Evolutionary conservation across 2,113 vertebrate species (phyloP).

Genomic region (Barnardius zonarius): DNA sequence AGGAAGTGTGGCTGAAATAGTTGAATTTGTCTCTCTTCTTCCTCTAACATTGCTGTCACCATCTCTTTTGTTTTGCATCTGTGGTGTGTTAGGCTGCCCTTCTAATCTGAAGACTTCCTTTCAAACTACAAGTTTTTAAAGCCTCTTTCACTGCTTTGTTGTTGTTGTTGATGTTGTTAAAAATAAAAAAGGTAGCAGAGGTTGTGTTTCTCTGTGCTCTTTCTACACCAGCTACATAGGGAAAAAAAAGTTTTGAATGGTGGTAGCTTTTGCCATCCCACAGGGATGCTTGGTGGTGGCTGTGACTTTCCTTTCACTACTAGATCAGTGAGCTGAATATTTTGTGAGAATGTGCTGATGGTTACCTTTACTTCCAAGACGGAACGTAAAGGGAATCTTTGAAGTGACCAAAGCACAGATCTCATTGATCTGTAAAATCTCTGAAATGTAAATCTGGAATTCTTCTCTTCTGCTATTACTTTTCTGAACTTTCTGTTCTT

Average conservation of each 20-base stretch:
- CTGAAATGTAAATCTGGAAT: not conserved
- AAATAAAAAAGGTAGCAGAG: not conserved
- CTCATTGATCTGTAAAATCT: not conserved
- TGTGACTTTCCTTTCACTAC: not conserved
- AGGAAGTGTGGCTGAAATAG: not conserved
- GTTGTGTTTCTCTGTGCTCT: not conserved
- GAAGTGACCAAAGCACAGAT: not conserved
- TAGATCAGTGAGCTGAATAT: not conserved
- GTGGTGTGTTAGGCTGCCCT: not conserved
- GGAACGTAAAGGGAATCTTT: not conserved
- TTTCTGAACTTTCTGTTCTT: not conserved
- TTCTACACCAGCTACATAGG: not conserved
- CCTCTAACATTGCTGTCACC: not conserved
- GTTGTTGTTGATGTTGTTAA: not conserved
- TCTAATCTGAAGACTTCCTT: not conserved
- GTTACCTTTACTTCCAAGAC: not conserved
- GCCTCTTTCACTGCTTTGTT: not conserved
- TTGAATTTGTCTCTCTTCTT: not conserved
- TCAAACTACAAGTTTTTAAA: not conserved
- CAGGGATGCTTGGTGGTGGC: not conserved
- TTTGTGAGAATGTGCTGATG: not conserved
- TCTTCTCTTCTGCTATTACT: not conserved
- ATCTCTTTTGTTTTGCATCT: not conserved
- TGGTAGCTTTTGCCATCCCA: not conserved
- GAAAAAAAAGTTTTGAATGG: not conserved